Base-by-base conservation (phyloP, 2,113 vertebrate species). In the Centropristis striata region DNA sequence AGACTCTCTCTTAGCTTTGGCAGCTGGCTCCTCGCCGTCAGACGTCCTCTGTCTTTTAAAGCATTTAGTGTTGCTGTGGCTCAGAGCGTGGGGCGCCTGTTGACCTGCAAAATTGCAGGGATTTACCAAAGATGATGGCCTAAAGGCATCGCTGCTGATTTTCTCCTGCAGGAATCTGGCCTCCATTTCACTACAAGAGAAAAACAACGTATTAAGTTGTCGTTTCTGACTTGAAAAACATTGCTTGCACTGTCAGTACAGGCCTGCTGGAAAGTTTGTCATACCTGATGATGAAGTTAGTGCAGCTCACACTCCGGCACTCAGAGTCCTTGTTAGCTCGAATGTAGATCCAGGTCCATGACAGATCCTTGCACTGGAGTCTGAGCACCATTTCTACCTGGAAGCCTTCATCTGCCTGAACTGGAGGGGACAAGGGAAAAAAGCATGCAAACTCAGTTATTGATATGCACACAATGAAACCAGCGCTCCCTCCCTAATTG, bases 241-340 rank as follows among this genome's bases (percentile, higher is more conserved):
- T 53, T 23, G 25, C 18, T 16, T 39, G 16, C 2, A 3, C 6
- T n/a, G 46, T 80, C 3, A 25, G 21, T 16, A 58, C 36, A 37
- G 49, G 47, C 75, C 27, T 39, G n/a, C n/a, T 16, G 15, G 36
- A 44, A 15, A 14, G 14, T 41, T 69, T 28, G 18, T 75, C 69
- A 18, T 88, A 96, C 96, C 95, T 92, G 88, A 96, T 91, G 64
- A 94, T 75, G 81, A 90, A 83, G 89, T 95, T 95, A 4, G 64
- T 87, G 87, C 95, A 96, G 86, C 64, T 76, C 51, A 96, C 79
- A 21, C 55, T 27, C 47, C 90, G 90, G 63, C 64, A 64, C 16
- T 75, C 74, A 1, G 83, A 2, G 27, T 83, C 73, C 70, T 86
- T 88, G 15, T 83, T 78, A 39, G 89, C 94, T 8, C 61, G 66